Percentiles rank a stretch among this genome's conserved stretches.
Conservation (phyloP, 2,888 invertebrate species). For the Parnassius orleans region DNA sequence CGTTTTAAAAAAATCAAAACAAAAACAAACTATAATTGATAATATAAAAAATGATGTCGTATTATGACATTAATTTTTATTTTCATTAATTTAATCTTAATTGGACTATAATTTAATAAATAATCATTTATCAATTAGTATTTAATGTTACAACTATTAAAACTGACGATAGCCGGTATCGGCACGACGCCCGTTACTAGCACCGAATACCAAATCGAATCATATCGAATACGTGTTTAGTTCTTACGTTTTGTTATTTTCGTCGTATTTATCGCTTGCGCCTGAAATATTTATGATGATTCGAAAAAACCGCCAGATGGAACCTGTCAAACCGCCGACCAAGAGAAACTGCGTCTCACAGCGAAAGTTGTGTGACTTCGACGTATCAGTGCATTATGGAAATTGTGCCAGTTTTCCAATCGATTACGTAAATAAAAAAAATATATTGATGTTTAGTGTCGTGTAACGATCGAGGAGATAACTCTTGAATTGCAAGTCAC, state of each 20-base stretch:
- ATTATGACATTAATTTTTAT: too few species aligned
- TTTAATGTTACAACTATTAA: too few species aligned
- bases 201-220: too few species aligned
- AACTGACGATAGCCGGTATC: too few species aligned
- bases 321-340: conserved; percentile 37
- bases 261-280: conserved; percentile 5
- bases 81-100: background rate
- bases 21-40: too few species aligned
- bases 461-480: conserved; percentile 30
- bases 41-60: too few species aligned
- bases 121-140: too few species aligned
- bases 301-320: conserved; percentile 26
- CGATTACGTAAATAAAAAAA: conserved; percentile 45
- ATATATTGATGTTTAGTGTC: conserved; percentile 27
- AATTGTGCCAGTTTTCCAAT: conserved; percentile 55
- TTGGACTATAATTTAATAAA: too few species aligned
- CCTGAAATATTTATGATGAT: conserved; percentile 13
- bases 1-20: too few species aligned
- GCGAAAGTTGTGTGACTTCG: conserved; percentile 58
- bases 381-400: conserved; percentile 56
- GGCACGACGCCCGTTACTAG: too few species aligned
- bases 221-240: too few species aligned
- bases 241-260: conserved; percentile 4
- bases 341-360: conserved; percentile 48
- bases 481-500: conserved; percentile 9